Conservation (phyloP, 2,888 invertebrate genomes). For the Drosophila ezoana region DNA sequence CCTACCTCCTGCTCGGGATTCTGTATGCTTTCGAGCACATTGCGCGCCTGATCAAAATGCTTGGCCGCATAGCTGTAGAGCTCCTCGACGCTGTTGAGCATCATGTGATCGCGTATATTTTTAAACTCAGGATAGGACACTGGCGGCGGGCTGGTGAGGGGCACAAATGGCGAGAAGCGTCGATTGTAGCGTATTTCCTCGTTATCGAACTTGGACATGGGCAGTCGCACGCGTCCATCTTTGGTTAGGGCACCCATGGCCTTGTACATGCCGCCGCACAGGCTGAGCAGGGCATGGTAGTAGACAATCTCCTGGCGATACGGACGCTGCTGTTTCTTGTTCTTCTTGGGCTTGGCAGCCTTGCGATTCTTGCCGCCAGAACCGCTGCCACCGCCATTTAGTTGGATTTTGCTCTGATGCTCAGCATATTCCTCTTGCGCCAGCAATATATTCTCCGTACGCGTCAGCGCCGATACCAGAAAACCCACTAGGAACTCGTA, state of each 20-base stretch:
- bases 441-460: constrained; percentile 93
- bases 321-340: constrained; percentile 88
- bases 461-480: constrained; percentile 94
- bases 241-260: constrained; percentile 95
- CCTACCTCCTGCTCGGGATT: constrained; percentile 92
- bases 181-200: constrained; percentile 98
- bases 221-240: constrained; percentile 94
- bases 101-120: constrained; percentile 90
- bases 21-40: constrained; percentile 92
- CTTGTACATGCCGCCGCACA: constrained; percentile 98
- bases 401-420: constrained; percentile 78
- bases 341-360: constrained; percentile 85
- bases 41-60: constrained; percentile 96
- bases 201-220: constrained; percentile 95
- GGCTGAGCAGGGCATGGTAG: constrained; percentile 95
- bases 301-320: constrained; percentile 94
- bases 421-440: constrained; percentile 89
- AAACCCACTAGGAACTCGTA: constrained; percentile 98
- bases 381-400: constrained; percentile 46
- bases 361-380: constrained; percentile 82
- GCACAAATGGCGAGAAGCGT: constrained; percentile 95
- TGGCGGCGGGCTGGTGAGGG: constrained; percentile 94
- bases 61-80: constrained; percentile 94
- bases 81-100: constrained; percentile 87
- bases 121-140: constrained; percentile 95